These are phyloP conservation scores for Solenopsis invicta DNA, from an alignment of 1,140 invertebrate genomes.

Conservation along the genomic window DNA sequence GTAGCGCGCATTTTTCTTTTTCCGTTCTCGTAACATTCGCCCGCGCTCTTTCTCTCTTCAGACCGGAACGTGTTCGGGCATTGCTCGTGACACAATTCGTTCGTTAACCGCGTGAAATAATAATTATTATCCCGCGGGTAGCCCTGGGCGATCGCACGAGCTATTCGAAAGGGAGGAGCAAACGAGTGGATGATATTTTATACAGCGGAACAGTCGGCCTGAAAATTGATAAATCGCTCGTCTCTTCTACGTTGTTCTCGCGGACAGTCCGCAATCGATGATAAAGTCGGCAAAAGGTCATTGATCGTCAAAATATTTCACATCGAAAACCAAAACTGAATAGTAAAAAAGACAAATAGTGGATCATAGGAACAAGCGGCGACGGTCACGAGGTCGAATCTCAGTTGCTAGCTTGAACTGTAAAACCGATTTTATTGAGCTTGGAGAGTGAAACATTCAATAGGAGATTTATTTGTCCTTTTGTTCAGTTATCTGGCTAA, in stretches of 20 bases:
- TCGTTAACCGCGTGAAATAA: constrained; percentile 82
- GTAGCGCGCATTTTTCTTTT: constrained; percentile 38
- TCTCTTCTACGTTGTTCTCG: constrained; percentile 54
- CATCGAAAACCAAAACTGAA: constrained; percentile 48
- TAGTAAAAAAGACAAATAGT: constrained; percentile 46
- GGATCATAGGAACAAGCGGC: constrained; percentile 43
- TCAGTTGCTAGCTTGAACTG: constrained; percentile 4
- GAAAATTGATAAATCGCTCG: constrained; percentile 77
- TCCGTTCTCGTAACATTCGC: constrained; percentile 23
- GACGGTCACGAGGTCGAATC: constrained; percentile 18
- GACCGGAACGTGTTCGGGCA: constrained; percentile 44
- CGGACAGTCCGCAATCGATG: constrained; percentile 53
- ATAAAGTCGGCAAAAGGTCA: constrained; percentile 58
- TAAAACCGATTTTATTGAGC: constrained; percentile 51
- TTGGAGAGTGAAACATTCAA: constrained; percentile 41
- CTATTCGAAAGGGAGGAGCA: constrained; percentile 49
- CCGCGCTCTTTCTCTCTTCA: neutral
- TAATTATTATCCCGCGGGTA: constrained; percentile 75
- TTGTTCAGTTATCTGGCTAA: constrained; percentile 12
- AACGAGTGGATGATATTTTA: constrained; percentile 69
- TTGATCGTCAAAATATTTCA: constrained; percentile 60
- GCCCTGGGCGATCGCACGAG: constrained; percentile 66
- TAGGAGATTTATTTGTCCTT: constrained; percentile 40
- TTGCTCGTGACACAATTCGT: constrained; percentile 80
- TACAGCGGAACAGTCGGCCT: constrained; percentile 70